phyloP scores from a whole-genome alignment of 2,888 invertebrate genomes.

The Dolomedes plantarius region DNA sequence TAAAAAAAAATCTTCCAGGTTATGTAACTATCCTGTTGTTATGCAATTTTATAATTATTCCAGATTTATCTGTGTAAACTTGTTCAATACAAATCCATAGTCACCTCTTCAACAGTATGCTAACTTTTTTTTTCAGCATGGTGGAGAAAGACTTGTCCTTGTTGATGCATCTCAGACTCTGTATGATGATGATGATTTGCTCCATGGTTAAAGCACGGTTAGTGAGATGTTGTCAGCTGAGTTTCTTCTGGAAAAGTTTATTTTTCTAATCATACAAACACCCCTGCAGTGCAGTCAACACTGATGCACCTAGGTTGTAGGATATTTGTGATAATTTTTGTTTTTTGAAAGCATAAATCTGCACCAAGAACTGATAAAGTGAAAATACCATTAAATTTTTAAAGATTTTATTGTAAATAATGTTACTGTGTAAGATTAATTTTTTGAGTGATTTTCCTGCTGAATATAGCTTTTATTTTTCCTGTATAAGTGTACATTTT shows the following conservation, averaged over 20 bases:
- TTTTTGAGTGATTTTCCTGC: too few species aligned
- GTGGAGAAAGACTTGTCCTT: constrained; percentile 50
- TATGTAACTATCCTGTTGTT: too few species aligned
- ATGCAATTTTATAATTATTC: too few species aligned
- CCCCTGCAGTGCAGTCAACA: background rate
- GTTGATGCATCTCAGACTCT: constrained; percentile 46
- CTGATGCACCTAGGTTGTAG: background rate
- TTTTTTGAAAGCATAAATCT: background rate
- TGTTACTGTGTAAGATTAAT: background rate
- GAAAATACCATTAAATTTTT: background rate
- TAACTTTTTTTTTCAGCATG: constrained; percentile 17
- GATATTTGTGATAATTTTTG: background rate
- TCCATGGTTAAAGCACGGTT: background rate
- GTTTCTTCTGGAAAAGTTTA: background rate
- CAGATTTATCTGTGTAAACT: too few species aligned
- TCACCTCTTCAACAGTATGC: too few species aligned
- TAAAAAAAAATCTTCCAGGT: too few species aligned
- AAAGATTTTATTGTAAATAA: background rate
- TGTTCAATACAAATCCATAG: too few species aligned
- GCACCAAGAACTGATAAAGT: background rate
- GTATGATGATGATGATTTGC: constrained; percentile 41
- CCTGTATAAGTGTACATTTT: too few species aligned
- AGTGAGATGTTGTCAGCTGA: background rate
- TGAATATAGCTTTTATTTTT: too few species aligned
- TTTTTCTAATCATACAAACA: background rate